phyloP scores from a whole-genome alignment of 1,140 invertebrate species.

The Musca vetustissima region DNA sequence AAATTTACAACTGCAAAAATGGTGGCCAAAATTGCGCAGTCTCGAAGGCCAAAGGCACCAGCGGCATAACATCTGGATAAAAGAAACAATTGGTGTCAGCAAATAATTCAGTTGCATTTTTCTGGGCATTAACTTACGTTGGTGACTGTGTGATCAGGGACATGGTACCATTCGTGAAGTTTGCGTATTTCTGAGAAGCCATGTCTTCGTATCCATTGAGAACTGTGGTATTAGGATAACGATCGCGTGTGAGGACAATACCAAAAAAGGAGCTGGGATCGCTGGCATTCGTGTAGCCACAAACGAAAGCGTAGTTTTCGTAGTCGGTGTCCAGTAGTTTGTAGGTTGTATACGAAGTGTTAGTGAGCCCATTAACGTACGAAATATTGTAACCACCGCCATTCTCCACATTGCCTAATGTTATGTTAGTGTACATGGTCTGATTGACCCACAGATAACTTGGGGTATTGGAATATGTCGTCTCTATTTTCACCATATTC shows the following conservation, averaged over 20 bases:
- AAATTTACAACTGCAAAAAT: background rate
- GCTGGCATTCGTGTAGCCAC: slow-evolving; percentile 42
- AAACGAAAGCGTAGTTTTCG: slow-evolving; percentile 34
- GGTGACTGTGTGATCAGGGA: slow-evolving; percentile 34
- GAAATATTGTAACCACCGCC: slow-evolving; percentile 34
- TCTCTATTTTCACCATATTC: slow-evolving; percentile 33
- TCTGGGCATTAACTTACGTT: slow-evolving; percentile 33
- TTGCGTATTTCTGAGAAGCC: slow-evolving; percentile 23
- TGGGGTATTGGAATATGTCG: slow-evolving; percentile 37
- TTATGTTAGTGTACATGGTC: slow-evolving; percentile 44
- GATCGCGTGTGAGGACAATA: slow-evolving; percentile 37
- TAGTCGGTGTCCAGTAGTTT: slow-evolving; percentile 44
- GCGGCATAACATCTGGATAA: slow-evolving; percentile 34
- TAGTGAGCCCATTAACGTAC: slow-evolving; percentile 34
- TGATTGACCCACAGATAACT: slow-evolving; percentile 46
- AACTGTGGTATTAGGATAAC: slow-evolving; percentile 12
- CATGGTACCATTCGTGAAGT: slow-evolving; percentile 42
- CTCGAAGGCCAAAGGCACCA: background rate
- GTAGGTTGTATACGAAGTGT: slow-evolving; percentile 30
- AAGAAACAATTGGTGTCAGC: background rate
- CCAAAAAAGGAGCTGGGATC: slow-evolving; percentile 37
- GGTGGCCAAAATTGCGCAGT: background rate
- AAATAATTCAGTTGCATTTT: background rate
- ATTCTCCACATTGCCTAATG: background rate
- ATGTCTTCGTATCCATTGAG: slow-evolving; percentile 23